Evolutionary conservation across 2,888 invertebrate species (phyloP).

Genomic region (Entomobrya multifasciata): DNA sequence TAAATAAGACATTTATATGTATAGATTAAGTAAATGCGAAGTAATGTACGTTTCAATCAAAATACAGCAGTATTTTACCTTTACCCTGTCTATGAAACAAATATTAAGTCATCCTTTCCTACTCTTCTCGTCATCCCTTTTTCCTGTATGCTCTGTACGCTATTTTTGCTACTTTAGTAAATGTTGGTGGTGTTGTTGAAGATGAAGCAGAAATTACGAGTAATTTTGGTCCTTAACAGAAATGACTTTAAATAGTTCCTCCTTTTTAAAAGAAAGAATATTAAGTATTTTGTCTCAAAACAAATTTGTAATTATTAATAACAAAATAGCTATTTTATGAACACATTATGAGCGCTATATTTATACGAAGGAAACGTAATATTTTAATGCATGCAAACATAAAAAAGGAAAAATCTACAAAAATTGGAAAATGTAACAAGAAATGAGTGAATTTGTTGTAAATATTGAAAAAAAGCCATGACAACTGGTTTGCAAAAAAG

Average conservation of each 20-base stretch:
- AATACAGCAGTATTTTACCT: constrained; percentile 13
- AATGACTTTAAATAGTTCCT: constrained; percentile 47
- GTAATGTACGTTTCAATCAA: constrained; percentile 6
- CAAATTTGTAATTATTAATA: constrained; percentile 6
- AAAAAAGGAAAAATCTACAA: background rate
- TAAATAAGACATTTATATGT: constrained; percentile 5
- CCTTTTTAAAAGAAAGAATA: constrained; percentile 5
- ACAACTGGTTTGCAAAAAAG: too few relatives aligned
- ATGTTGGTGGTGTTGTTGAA: constrained; percentile 21
- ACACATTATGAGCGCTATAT: background rate
- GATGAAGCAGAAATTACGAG: background rate
- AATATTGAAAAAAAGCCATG: background rate
- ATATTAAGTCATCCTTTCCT: background rate
- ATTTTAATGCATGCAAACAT: background rate
- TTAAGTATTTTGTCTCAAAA: constrained; percentile 38
- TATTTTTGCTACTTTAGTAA: constrained; percentile 46
- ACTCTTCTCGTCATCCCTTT: background rate
- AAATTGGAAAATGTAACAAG: background rate
- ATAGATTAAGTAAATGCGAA: background rate
- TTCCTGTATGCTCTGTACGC: background rate
- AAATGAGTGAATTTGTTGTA: background rate
- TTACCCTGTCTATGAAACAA: background rate
- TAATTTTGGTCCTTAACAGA: constrained; percentile 21
- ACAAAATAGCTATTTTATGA: background rate
- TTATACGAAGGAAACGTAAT: background rate